phyloP scores from a whole-genome alignment of 2,113 vertebrate genomes.

The Dromaius novaehollandiae region DNA sequence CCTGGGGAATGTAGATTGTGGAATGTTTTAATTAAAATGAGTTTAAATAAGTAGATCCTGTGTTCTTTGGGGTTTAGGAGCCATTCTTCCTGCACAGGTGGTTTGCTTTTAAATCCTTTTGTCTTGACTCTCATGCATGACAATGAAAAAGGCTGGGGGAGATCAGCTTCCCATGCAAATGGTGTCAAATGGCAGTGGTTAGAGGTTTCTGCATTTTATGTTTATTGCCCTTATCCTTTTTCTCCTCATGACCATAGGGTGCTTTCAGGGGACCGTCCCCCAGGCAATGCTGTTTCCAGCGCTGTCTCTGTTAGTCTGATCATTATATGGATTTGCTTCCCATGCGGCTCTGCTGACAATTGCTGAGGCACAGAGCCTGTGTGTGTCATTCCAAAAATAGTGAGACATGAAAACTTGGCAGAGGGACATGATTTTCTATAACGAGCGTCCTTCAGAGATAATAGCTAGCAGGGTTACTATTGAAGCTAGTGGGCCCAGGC shows the following conservation, averaged over 20 bases:
- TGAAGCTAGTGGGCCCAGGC: neutral
- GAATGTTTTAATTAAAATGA: slow-evolving; percentile 65
- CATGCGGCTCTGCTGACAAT: neutral
- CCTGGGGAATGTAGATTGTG: slow-evolving; percentile 33
- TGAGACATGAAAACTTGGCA: slow-evolving; percentile 19
- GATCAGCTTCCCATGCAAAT: slow-evolving; percentile 35
- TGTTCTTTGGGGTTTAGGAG: slow-evolving; percentile 1
- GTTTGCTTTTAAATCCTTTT: slow-evolving; percentile 57
- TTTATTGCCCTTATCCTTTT: slow-evolving; percentile 50
- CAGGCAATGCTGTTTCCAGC: neutral
- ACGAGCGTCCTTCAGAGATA: slow-evolving; percentile 2
- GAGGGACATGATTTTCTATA: slow-evolving; percentile 3
- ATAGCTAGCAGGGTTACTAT: neutral
- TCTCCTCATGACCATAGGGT: neutral
- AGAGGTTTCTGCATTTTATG: slow-evolving; percentile 4
- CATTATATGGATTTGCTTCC: slow-evolving; percentile 48
- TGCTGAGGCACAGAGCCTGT: slow-evolving; percentile 31
- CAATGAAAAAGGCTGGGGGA: neutral
- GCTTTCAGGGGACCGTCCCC: slow-evolving; percentile 16
- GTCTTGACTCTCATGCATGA: slow-evolving; percentile 14
- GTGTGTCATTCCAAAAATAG: slow-evolving; percentile 52
- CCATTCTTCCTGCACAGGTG: slow-evolving; percentile 43
- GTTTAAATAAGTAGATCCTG: slow-evolving; percentile 1
- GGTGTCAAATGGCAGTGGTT: neutral
- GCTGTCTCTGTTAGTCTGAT: slow-evolving; percentile 11